Conservation (phyloP, 30 jellyfish, hydroid and myxozoan species). For the Phacellophora camtschatica region DNA sequence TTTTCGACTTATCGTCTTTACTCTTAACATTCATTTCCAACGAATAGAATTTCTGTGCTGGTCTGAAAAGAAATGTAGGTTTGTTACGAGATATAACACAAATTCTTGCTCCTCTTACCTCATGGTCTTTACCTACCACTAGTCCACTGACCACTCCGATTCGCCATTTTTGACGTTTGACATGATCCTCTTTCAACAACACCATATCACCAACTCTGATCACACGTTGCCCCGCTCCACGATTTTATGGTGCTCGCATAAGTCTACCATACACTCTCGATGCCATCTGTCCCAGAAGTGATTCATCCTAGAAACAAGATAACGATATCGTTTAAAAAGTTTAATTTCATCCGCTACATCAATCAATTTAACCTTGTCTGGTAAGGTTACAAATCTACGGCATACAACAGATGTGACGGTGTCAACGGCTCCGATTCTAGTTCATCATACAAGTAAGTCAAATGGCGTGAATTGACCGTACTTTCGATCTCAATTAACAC, state of each 20-base stretch:
- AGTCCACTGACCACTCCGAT: neutral
- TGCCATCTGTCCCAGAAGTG: constrained; percentile 18
- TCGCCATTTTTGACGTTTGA: neutral
- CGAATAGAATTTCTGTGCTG: constrained; percentile 24
- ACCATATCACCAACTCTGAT: neutral
- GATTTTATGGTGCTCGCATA: too few species aligned
- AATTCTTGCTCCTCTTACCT: constrained; percentile 21
- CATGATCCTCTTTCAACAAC: neutral
- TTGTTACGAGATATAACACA: neutral
- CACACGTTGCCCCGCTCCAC: too few species aligned
- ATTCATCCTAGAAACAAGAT: neutral
- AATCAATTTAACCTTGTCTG: neutral
- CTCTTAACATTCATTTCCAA: neutral
- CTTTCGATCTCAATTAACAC: constrained; percentile 6
- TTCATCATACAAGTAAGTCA: constrained; percentile 5
- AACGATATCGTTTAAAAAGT: neutral
- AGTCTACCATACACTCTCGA: neutral
- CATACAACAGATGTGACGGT: constrained; percentile 12
- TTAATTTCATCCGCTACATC: neutral
- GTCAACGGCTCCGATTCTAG: constrained; percentile 11
- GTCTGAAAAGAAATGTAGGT: neutral
- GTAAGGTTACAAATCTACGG: neutral
- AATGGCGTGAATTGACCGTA: neutral
- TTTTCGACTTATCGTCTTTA: neutral
- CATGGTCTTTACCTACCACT: neutral